Percentiles rank a stretch among this genome's conserved stretches.
phyloP scores from a whole-genome alignment of 2,113 vertebrate genomes.

The Arvicanthis niloticus region DNA sequence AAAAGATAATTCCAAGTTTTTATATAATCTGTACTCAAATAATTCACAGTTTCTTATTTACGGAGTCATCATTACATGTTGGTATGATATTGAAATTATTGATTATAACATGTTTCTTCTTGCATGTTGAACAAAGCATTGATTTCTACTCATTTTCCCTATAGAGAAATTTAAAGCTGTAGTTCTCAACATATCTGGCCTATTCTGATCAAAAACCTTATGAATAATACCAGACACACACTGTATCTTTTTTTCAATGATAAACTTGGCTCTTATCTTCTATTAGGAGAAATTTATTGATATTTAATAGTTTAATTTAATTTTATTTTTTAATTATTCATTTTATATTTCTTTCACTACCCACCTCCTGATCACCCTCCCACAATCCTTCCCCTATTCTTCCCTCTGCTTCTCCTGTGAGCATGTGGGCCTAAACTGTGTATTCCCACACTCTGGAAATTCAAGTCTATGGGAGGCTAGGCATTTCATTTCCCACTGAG shows the following conservation, averaged over 20 bases:
- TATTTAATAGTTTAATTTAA: too few species aligned
- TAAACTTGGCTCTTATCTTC: not conserved
- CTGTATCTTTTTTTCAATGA: not conserved
- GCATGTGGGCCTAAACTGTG: fast-evolving
- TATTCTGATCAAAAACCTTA: not conserved
- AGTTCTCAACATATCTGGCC: not conserved
- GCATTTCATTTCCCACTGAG: too few species aligned
- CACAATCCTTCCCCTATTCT: too few species aligned
- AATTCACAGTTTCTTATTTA: not conserved
- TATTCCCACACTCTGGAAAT: too few species aligned
- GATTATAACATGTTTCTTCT: not conserved
- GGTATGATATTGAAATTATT: not conserved
- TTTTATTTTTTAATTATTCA: too few species aligned
- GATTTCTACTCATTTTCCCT: not conserved
- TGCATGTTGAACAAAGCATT: not conserved
- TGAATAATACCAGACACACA: not conserved
- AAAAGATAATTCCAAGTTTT: not conserved
- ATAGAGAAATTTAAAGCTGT: not conserved
- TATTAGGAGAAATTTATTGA: not conserved
- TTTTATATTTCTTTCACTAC: too few species aligned
- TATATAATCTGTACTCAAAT: not conserved
- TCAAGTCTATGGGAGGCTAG: too few species aligned
- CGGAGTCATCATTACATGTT: not conserved
- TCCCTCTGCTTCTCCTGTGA: too few species aligned
- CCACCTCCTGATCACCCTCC: too few species aligned